Base-by-base conservation (phyloP, 2,113 vertebrate genomes). In the Haemorhous mexicanus region DNA sequence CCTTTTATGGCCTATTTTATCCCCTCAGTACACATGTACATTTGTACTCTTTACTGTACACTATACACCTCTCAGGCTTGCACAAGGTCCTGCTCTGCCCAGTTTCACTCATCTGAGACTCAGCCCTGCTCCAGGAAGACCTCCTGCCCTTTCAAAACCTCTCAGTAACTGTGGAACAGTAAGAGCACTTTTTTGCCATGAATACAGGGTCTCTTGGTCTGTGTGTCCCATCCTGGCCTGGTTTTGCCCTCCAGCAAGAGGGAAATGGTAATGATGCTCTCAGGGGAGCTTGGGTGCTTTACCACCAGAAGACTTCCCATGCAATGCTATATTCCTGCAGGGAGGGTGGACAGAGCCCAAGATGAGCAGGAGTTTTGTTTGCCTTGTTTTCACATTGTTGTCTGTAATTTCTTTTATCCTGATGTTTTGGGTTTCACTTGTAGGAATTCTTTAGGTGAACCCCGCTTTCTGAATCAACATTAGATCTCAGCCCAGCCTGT, bases 221-320 rank as follows among this genome's bases (percentile, higher is more conserved):
- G 17, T 46, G 2, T 20, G 1, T 28, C 39, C n/a, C 30, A 41
- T 30, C 35, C 39, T 13, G 74, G 78, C 28, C 28, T n/a, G 17
- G 33, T 50, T 90, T 87, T 93, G 66, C 35, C 58, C 33, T 92
- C 43, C 74, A 78, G 35, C 26, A 58, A 37, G 12, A 80, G 52
- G 24, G 27, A 74, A 72, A 62, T 6, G 4, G 64, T 55, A 64
- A 22, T 1, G 28, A 49, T 41, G 28, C 28, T 74, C 14, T 49
- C 28, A 74, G 52, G 55, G 37, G 53, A 0, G 0, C 1, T 0
- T 3, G 1, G 30, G 14, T 81, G 46, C n/a, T 70, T 79, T 43
- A 43, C 33, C 4, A 2, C 39, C 62, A 39, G 16, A 20, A 79
- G 33, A 27, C 20, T 52, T 74, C 50, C 53, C 10, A 2, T 49